Conservation (phyloP, 2,797 vertebrate species). For the Eupleurogrammus muticus region DNA sequence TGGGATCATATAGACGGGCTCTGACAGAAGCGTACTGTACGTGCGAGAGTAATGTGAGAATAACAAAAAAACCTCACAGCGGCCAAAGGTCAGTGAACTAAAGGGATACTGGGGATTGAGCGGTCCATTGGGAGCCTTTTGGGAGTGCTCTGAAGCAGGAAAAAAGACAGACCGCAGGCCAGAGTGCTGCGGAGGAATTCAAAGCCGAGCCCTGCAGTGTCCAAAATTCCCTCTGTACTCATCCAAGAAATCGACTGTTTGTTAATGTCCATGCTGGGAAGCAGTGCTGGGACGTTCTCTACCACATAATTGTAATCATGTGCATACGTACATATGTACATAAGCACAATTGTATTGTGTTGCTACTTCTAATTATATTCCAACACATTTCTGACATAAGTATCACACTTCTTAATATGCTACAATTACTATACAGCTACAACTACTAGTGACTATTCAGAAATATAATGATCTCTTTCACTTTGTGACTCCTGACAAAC, state of each 20-base stretch:
- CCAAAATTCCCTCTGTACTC: background rate
- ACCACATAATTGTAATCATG: too few species aligned
- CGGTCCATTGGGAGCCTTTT: conserved; percentile 25
- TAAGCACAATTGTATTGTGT: too few species aligned
- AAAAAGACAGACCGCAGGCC: conserved; percentile 7
- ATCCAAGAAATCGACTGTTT: background rate
- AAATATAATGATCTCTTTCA: too few species aligned
- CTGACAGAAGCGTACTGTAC: background rate
- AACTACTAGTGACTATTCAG: background rate
- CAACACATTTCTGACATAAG: background rate
- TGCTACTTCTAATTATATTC: background rate
- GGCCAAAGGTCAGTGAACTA: conserved; percentile 33
- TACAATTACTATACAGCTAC: background rate
- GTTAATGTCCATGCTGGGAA: background rate
- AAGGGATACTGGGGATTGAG: conserved; percentile 6
- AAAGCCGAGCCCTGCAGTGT: background rate
- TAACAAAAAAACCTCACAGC: background rate
- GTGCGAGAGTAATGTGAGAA: conserved; percentile 20
- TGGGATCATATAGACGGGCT: background rate
- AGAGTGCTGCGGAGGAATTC: conserved; percentile 4
- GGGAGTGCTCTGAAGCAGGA: conserved; percentile 6
- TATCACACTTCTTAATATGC: background rate
- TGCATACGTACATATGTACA: background rate
- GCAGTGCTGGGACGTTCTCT: background rate
- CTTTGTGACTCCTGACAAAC: too few species aligned